phyloP scores from a whole-genome alignment of 2,113 vertebrate species.

The Equus przewalskii region DNA sequence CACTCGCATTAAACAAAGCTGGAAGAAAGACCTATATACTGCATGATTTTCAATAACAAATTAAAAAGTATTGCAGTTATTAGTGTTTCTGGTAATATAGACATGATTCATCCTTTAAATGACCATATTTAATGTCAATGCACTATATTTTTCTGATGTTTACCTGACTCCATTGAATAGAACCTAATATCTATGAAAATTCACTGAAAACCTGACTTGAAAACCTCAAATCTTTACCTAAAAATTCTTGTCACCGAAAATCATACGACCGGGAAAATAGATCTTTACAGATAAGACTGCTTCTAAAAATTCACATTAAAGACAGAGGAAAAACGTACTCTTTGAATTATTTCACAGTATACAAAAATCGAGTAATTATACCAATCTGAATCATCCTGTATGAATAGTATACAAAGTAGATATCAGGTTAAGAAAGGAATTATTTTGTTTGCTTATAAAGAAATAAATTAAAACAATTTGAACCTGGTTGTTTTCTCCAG shows the following conservation, averaged over 20 bases:
- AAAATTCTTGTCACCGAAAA: not conserved
- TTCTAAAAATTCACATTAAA: not conserved
- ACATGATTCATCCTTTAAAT: not conserved
- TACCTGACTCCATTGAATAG: not conserved
- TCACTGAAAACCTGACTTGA: not conserved
- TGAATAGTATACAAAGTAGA: not conserved
- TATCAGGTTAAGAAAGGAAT: not conserved
- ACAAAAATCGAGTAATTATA: not conserved
- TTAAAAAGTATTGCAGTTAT: not conserved
- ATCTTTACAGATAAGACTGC: not conserved
- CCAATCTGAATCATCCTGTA: not conserved
- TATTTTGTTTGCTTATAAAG: not conserved
- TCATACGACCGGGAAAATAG: not conserved
- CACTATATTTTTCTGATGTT: not conserved
- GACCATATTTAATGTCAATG: not conserved
- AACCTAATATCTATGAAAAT: not conserved
- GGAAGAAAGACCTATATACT: not conserved
- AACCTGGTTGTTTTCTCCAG: too few species aligned
- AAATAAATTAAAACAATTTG: not conserved
- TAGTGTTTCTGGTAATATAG: not conserved
- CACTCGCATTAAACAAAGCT: not conserved
- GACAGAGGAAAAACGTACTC: not conserved
- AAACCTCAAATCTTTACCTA: not conserved
- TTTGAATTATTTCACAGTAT: not conserved
- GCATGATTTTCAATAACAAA: not conserved